phyloP scores from a whole-genome alignment of 2,888 invertebrate genomes.

The Balanococcus diminutus region DNA sequence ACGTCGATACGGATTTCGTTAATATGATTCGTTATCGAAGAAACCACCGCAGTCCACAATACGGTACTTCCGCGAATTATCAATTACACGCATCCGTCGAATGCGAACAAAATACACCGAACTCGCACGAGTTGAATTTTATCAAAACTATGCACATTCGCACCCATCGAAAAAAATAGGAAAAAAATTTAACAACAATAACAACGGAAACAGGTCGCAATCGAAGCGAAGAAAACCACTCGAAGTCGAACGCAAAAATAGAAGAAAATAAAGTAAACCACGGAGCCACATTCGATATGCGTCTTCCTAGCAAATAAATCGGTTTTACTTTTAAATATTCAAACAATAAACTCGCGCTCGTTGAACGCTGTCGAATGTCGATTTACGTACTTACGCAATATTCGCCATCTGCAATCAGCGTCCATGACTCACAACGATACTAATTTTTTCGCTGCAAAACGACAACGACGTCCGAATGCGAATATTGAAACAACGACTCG shows the following conservation, averaged over 20 bases:
- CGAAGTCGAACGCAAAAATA: background rate
- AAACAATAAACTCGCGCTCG: background rate
- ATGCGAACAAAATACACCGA: background rate
- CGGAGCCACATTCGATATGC: background rate
- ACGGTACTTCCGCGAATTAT: background rate
- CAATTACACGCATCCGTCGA: slow-evolving; percentile 5
- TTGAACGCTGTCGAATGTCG: background rate
- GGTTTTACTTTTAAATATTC: background rate
- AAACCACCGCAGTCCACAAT: background rate
- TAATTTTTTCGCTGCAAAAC: background rate
- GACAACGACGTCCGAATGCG: background rate
- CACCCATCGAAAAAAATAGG: background rate
- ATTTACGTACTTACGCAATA: background rate
- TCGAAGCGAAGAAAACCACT: background rate
- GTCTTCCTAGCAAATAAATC: background rate
- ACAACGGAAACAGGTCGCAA: too few relatives aligned
- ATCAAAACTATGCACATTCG: background rate
- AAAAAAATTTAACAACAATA: too few relatives aligned
- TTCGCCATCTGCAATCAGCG: background rate
- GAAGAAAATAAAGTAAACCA: too few relatives aligned
- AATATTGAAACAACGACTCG: background rate
- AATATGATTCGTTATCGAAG: too few relatives aligned
- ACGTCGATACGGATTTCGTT: background rate
- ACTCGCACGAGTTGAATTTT: background rate
- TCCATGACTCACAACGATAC: background rate